Percentiles rank a stretch among this genome's conserved stretches.
phyloP scores from a whole-genome alignment of 92 coral and sea anemone species.

The Metridium senile region DNA sequence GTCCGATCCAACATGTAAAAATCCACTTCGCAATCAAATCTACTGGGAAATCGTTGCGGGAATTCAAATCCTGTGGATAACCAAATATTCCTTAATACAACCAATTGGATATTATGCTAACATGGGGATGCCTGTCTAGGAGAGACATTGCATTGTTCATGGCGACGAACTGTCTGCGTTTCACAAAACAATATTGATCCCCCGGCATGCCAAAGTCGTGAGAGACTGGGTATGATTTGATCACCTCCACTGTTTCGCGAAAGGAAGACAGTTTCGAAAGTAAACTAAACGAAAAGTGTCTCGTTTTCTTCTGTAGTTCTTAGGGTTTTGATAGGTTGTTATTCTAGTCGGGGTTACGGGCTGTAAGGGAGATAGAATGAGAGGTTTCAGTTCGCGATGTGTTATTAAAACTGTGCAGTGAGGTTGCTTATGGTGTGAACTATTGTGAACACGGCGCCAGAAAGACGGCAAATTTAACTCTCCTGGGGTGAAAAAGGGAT shows the following conservation, averaged over 20 bases:
- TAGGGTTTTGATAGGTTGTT: conserved; percentile 11
- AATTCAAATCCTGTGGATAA: conserved; percentile 50
- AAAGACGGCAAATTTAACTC: conserved; percentile 65
- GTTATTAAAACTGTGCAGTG: no score
- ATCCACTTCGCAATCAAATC: conserved; percentile 5
- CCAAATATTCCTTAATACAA: conserved; percentile 71
- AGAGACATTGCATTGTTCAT: conserved; percentile 63
- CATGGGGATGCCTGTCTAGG: conserved; percentile 73
- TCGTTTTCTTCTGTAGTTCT: background rate
- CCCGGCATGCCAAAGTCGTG: conserved; percentile 57
- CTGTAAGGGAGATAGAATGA: background rate
- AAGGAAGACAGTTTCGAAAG: conserved; percentile 16
- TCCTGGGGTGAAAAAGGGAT: conserved; percentile 90
- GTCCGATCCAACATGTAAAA: conserved; percentile 10
- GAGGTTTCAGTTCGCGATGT: background rate
- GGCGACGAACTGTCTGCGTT: conserved; percentile 95
- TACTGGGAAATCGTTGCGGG: conserved; percentile 48
- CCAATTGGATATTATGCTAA: conserved; percentile 81
- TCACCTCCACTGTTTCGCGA: conserved; percentile 26
- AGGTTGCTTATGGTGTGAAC: conserved; percentile 73
- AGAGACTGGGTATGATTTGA: conserved; percentile 70
- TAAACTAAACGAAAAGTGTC: background rate
- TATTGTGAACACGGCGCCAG: conserved; percentile 89
- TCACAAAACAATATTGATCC: conserved; percentile 77
- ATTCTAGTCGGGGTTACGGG: conserved; percentile 10